These are phyloP conservation scores for Lacerta bilineata DNA, from an alignment of 2,797 vertebrate genomes.

Conservation along the genomic window DNA sequence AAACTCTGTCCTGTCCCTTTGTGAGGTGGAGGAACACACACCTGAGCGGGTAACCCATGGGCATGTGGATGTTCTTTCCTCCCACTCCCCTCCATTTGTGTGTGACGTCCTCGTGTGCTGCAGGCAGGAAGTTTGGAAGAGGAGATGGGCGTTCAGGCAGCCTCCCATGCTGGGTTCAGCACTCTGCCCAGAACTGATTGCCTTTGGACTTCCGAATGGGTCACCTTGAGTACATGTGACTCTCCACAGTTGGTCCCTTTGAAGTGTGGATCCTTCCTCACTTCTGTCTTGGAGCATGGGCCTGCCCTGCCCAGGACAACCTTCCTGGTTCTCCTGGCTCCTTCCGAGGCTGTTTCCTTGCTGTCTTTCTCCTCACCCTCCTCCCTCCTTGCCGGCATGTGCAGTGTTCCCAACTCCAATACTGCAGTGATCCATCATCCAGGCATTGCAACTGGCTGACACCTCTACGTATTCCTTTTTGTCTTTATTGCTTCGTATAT, in stretches of 20 bases:
- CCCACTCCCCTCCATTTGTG: conserved; percentile 8
- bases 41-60: conserved; percentile 67
- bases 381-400: conserved; percentile 1
- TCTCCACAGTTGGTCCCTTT: neutral
- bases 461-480: neutral
- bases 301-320: neutral
- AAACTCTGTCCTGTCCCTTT: conserved; percentile 64
- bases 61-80: conserved; percentile 47
- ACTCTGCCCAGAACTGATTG: neutral
- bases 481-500: conserved; percentile 14
- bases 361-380: conserved; percentile 19
- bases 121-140: conserved; percentile 16
- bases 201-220: neutral
- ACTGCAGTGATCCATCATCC: conserved; percentile 3
- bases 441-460: neutral
- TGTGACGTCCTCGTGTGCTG: neutral
- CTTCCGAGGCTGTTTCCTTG: neutral
- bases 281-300: no score
- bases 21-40: conserved; percentile 61
- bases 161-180: neutral
- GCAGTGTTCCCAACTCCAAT: neutral
- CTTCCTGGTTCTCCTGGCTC: neutral
- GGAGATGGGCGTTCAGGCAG: neutral
- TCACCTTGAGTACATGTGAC: neutral
- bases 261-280: no score